Percentiles rank a stretch among this genome's conserved stretches.
phyloP scores from a whole-genome alignment of 2,888 invertebrate genomes.

The Neocrepidodera transversa region DNA sequence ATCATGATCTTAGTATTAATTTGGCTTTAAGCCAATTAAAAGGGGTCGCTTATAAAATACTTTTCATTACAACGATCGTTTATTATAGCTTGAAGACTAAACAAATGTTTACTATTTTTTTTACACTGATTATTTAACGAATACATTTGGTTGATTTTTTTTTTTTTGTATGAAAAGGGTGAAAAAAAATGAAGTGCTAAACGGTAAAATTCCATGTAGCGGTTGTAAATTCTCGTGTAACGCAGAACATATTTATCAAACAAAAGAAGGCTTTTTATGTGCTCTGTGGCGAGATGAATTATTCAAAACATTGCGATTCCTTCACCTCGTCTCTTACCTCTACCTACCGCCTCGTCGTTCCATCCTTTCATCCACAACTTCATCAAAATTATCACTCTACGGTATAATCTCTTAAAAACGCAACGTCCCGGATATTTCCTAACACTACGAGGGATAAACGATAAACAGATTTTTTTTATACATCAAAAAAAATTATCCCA shows the following conservation, averaged over 20 bases:
- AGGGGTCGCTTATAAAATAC: conserved; percentile 13
- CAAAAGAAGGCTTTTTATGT: conserved; percentile 45
- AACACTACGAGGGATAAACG: no score
- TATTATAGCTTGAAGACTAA: conserved; percentile 18
- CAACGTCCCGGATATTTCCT: no score
- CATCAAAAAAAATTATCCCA: no score
- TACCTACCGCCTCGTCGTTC: neutral
- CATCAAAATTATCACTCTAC: conserved; percentile 56
- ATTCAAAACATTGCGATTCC: conserved; percentile 49
- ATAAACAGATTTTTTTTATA: no score
- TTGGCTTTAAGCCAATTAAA: conserved; percentile 31
- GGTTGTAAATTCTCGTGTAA: conserved; percentile 7
- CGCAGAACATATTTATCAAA: conserved; percentile 42
- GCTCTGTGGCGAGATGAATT: conserved; percentile 49
- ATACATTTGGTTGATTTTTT: neutral
- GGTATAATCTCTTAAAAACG: no score
- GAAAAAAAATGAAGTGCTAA: no score
- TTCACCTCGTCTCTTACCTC: conserved; percentile 48
- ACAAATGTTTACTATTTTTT: conserved; percentile 26
- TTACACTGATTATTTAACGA: conserved; percentile 9
- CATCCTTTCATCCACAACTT: conserved; percentile 35
- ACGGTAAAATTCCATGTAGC: neutral
- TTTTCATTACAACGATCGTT: conserved; percentile 13
- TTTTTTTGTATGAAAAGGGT: no score
- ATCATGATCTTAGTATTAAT: no score